phyloP scores from a whole-genome alignment of 2,888 invertebrate species.

The Cacoxenus indagator region DNA sequence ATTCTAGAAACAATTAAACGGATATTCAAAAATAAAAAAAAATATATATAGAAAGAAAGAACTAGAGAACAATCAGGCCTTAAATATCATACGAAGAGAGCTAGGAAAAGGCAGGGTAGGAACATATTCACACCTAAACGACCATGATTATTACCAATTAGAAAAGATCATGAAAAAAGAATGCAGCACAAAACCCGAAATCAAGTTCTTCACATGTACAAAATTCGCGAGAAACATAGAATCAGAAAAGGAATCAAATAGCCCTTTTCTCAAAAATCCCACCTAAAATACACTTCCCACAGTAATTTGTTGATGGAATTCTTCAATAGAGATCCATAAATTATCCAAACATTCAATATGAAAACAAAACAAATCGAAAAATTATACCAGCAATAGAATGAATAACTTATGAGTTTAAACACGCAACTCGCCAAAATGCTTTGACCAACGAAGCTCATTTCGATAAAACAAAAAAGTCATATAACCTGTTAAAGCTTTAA shows the following conservation, averaged over 20 bases:
- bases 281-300: too few relatives aligned
- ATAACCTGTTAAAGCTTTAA: too few relatives aligned
- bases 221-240: constrained; percentile 30
- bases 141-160: constrained; percentile 29
- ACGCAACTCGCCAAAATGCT: too few relatives aligned
- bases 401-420: too few relatives aligned
- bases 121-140: constrained; percentile 26
- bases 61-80: constrained; percentile 17
- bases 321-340: too few relatives aligned
- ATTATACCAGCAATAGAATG: constrained; percentile 11
- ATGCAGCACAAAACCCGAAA: constrained; percentile 19
- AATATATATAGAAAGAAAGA: constrained; percentile 29
- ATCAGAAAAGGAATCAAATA: constrained; percentile 30
- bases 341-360: too few relatives aligned
- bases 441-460: too few relatives aligned
- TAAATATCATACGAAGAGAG: constrained; percentile 17
- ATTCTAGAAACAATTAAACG: constrained; percentile 23
- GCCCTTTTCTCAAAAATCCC: constrained; percentile 33
- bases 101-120: constrained; percentile 24
- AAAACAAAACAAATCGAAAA: too few relatives aligned
- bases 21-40: constrained; percentile 24
- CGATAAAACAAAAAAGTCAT: too few relatives aligned
- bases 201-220: constrained; percentile 33
- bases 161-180: constrained; percentile 26
- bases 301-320: too few relatives aligned